A percentile compares a stretch with the other conserved stretches of the same genome.
Evolutionary conservation across 2,113 vertebrate species (phyloP).

Genomic region (Platysternon megacephalum): DNA sequence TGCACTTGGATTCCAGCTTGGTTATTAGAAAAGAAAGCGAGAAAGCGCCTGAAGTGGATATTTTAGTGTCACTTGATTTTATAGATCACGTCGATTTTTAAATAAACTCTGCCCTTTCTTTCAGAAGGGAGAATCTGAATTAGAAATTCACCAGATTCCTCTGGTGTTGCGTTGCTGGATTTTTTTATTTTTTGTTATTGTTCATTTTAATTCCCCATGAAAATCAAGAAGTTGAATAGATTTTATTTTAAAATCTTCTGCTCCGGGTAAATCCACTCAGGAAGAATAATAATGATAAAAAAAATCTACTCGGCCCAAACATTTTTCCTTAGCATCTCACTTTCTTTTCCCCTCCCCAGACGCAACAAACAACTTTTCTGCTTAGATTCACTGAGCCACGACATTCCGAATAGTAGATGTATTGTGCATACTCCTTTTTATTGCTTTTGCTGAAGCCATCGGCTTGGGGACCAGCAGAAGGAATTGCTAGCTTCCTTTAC

Average conservation of each 20-base stretch:
- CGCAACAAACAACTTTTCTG: not conserved
- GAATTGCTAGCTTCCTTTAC: not conserved
- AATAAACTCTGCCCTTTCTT: not conserved
- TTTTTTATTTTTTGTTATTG: not conserved
- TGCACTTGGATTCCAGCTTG: slow-evolving; percentile 69
- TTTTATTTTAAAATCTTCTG: not conserved
- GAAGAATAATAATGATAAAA: not conserved
- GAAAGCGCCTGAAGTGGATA: slow-evolving; percentile 56
- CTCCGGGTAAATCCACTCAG: not conserved
- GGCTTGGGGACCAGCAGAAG: not conserved
- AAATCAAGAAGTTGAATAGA: not conserved
- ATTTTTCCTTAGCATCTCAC: not conserved
- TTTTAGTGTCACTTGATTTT: slow-evolving; percentile 68
- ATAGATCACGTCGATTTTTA: not conserved
- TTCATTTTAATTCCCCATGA: not conserved
- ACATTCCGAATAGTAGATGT: not conserved
- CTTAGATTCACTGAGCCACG: not conserved
- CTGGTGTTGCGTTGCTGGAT: not conserved
- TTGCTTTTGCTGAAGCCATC: fast-evolving
- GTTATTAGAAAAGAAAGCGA: slow-evolving; percentile 69
- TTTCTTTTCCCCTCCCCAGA: not conserved
- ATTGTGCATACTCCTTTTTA: not conserved
- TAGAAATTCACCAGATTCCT: not conserved
- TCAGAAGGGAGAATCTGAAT: not conserved
- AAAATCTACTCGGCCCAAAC: not conserved